phyloP scores from a whole-genome alignment of 2,888 invertebrate genomes.

The Pelosia muscerda region DNA sequence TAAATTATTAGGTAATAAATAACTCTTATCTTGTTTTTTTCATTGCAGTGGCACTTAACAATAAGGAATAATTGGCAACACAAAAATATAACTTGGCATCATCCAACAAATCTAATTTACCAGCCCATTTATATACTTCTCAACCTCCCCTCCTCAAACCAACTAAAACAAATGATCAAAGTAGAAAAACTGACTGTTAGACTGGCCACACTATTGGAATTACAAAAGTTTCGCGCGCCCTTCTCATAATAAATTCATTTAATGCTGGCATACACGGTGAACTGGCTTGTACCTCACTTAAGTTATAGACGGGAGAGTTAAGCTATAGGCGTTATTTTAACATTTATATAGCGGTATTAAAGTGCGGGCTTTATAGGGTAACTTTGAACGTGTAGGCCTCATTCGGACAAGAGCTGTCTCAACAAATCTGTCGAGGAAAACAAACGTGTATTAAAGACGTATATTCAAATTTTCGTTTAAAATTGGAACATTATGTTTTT shows the following conservation, averaged over 20 bases:
- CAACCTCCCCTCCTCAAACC: neutral
- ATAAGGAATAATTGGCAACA: neutral
- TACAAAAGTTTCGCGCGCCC: slow-evolving; percentile 64
- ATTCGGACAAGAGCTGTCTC: neutral
- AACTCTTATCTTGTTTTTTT: neutral
- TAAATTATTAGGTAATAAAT: too few species aligned
- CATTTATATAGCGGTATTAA: neutral
- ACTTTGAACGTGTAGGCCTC: neutral
- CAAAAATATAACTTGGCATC: neutral
- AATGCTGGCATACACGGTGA: slow-evolving; percentile 55
- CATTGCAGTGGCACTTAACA: neutral
- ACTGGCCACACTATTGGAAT: slow-evolving; percentile 58
- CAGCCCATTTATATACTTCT: neutral
- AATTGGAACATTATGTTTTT: too few species aligned
- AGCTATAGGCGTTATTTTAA: slow-evolving; percentile 14
- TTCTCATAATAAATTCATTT: slow-evolving; percentile 75
- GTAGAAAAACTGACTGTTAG: slow-evolving; percentile 38
- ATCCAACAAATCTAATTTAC: neutral
- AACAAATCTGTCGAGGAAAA: neutral
- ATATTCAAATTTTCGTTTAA: neutral
- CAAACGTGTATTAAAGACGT: neutral
- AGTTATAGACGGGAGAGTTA: slow-evolving; percentile 37
- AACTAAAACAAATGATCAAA: slow-evolving; percentile 27
- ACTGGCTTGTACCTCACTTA: slow-evolving; percentile 34
- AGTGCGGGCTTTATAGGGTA: neutral